Evolutionary conservation across 1,140 invertebrate genomes (phyloP).

Genomic region (Neodiprion virginianus): DNA sequence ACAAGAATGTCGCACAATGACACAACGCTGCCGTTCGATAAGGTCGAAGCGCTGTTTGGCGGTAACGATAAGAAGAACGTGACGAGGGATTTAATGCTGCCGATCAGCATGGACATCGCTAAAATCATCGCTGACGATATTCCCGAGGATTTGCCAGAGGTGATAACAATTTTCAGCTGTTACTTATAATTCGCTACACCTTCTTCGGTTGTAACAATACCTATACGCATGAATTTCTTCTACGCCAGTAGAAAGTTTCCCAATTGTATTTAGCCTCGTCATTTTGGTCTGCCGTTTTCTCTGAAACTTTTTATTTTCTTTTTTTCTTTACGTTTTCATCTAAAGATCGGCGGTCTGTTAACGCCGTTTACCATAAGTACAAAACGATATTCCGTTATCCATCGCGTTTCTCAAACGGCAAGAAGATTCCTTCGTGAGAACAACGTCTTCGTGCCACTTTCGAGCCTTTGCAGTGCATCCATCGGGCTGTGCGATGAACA

Average conservation of each 20-base stretch:
- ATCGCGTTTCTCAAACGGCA: background rate
- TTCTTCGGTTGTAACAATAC: background rate
- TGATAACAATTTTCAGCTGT: conserved; percentile 23
- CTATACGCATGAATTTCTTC: background rate
- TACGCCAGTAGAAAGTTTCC: background rate
- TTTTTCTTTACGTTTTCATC: background rate
- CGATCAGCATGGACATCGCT: conserved; percentile 70
- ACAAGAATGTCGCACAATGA: conserved; percentile 64
- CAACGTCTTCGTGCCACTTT: background rate
- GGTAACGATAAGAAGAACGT: conserved; percentile 58
- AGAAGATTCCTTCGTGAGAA: background rate
- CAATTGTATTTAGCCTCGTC: background rate
- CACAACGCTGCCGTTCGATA: conserved; percentile 37
- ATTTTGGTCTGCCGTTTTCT: background rate
- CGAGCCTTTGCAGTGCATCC: background rate
- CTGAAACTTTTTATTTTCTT: background rate
- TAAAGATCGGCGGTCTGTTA: background rate
- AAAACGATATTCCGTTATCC: background rate
- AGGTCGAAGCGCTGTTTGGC: conserved; percentile 66
- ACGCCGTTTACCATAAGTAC: background rate
- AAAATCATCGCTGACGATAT: conserved; percentile 62
- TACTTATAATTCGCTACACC: background rate
- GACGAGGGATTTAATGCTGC: conserved; percentile 66
- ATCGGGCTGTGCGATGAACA: background rate
- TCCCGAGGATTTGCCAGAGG: conserved; percentile 42